Evolutionary conservation across 2,888 invertebrate genomes (phyloP), one percentile per base, ranked within the genome.

Genomic region (Dynastes hyllus): DNA sequence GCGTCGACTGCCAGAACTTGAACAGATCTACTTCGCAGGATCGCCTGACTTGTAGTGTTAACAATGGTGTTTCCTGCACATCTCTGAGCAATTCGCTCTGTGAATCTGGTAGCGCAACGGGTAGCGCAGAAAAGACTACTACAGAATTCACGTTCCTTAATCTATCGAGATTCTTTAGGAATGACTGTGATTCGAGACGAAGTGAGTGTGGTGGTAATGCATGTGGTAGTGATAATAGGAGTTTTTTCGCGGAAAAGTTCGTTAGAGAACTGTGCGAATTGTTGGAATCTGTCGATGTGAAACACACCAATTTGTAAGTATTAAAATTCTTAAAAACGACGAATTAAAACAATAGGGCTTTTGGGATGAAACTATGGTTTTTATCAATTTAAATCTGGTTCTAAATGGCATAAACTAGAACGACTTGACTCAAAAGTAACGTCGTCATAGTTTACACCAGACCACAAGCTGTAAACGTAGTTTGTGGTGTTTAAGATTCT

Each of bases 271-370:
- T 96, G 81, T 95, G 94, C 85, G 91, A 93, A 66, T 90, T 95
- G 32, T 88, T 96, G 13, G 91, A 94, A 58, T 90, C 92, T 66
- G 92, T 94, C 51, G 97, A 97, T 86, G 95, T 95, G 40, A 97
- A 97, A 88, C 93, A 93, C 83, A 96, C 96, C 8, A 96, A 97
- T 89, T 97, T 97, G 97, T 97, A 90, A 94, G 95, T 92, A 85
- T 81, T 69, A 0, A 27, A 45, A 27, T 37, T 37, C 32, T 37
- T 37, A 5, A 37, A 37, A 37, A 5, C 0, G 32, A 5, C 32
- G 32, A 37, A 37, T 37, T 37, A 6, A 37, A 37, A 37, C 32
- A 5, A 5, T 37, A 37, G 32, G 4, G 32, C 32, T 37, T 37
- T 37, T 37, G 5, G 32, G 2, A 37, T 37, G 6, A 37, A 4